Evolutionary conservation across 2,888 invertebrate species (phyloP).

Genomic region (Galerucella calmariensis): DNA sequence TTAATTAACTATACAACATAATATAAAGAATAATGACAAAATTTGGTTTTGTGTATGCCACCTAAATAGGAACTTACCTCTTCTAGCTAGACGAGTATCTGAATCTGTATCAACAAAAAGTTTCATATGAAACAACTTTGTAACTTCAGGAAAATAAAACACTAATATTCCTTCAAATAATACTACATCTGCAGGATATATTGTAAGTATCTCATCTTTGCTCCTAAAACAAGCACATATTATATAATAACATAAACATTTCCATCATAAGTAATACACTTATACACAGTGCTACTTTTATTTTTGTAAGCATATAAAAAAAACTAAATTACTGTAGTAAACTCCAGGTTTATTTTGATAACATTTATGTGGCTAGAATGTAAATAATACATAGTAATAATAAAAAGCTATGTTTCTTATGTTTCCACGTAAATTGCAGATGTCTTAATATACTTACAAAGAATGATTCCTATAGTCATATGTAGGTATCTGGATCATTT

Average conservation of each 20-base stretch:
- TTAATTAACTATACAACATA: no score
- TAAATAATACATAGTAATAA: no score
- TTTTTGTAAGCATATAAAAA: no score
- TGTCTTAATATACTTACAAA: conserved; percentile 71
- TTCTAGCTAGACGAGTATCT: conserved; percentile 93
- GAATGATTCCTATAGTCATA: conserved; percentile 95
- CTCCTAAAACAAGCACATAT: conserved; percentile 62
- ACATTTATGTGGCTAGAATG: no score
- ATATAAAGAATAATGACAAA: no score
- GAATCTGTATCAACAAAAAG: conserved; percentile 99
- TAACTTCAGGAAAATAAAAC: conserved; percentile 95
- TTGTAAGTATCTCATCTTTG: conserved; percentile 77
- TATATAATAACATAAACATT: neutral
- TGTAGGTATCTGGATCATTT: conserved; percentile 88
- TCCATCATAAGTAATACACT: neutral
- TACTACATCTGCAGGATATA: conserved; percentile 97
- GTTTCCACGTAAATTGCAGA: neutral
- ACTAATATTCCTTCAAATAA: conserved; percentile 97
- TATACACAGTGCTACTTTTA: no score
- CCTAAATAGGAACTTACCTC: conserved; percentile 73
- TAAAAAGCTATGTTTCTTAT: neutral
- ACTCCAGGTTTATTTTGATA: neutral
- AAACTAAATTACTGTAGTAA: no score
- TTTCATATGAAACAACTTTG: conserved; percentile 98
- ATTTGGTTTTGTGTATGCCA: neutral